Percentiles rank a stretch among this genome's conserved stretches.
These are phyloP conservation scores for Myripristis murdjan DNA, from an alignment of 2,797 vertebrate species.

Conservation along the genomic window DNA sequence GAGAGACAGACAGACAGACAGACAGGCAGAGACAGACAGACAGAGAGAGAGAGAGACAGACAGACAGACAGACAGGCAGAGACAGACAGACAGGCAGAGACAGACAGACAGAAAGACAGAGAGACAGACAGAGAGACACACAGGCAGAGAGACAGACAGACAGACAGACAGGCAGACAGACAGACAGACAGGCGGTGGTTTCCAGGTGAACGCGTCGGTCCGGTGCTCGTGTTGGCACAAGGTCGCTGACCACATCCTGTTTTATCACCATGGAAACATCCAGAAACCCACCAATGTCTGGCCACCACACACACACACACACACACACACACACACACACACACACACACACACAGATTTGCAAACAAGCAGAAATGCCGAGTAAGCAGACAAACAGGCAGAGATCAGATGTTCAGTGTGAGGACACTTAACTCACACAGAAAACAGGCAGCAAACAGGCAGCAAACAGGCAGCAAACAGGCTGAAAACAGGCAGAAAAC, in stretches of 20 bases:
- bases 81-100: no score
- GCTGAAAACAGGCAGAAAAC: no score
- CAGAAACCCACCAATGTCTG: conserved; percentile 54
- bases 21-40: no score
- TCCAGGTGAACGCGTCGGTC: conserved; percentile 82
- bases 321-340: conserved; percentile 9
- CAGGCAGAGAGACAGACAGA: conserved; percentile 45
- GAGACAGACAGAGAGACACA: conserved; percentile 25
- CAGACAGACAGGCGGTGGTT: no score
- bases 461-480: no score
- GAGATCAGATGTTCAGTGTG: neutral
- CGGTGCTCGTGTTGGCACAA: conserved; percentile 72
- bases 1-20: no score
- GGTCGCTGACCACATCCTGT: conserved; percentile 87
- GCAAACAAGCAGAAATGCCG: neutral
- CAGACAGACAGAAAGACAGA: neutral
- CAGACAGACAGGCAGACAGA: no score
- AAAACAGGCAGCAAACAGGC: no score
- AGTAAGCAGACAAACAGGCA: neutral
- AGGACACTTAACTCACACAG: no score
- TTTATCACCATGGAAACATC: conserved; percentile 87
- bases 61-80: no score
- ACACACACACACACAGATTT: neutral
- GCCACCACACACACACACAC: conserved; percentile 16
- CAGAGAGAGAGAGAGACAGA: no score